Percentiles rank a stretch among this genome's conserved stretches.
Conservation (phyloP, 2,797 vertebrate species). For the Cossypha caffra region DNA sequence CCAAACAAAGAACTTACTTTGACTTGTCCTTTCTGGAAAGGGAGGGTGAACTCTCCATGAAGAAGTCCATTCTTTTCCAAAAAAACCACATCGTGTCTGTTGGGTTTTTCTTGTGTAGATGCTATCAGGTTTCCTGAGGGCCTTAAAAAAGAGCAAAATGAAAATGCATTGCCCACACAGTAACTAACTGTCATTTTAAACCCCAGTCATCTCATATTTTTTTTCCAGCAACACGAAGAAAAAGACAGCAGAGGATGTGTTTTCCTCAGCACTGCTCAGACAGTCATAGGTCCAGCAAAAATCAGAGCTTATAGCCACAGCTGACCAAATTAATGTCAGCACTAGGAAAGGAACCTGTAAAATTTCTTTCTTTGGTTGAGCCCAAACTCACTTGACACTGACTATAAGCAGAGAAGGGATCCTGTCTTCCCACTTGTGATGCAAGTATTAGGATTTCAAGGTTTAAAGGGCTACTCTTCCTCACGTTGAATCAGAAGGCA, state of each 20-base stretch:
- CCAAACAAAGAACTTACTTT: slow-evolving; percentile 75
- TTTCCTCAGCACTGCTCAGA: background rate
- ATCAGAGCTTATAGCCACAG: background rate
- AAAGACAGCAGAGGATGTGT: background rate
- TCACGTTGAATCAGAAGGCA: background rate
- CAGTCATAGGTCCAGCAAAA: background rate
- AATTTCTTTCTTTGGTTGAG: background rate
- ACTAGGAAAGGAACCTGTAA: background rate
- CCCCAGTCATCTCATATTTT: background rate
- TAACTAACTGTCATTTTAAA: background rate
- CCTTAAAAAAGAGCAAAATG: slow-evolving; percentile 69
- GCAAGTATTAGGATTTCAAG: background rate
- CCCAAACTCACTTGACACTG: background rate
- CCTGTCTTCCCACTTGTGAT: background rate
- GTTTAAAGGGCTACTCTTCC: background rate
- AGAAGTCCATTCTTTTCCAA: slow-evolving; percentile 97
- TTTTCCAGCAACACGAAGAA: background rate
- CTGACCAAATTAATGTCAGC: background rate
- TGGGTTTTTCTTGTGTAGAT: slow-evolving; percentile 88
- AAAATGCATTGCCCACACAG: background rate
- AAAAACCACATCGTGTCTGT: slow-evolving; percentile 93
- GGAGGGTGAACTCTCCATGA: slow-evolving; percentile 93
- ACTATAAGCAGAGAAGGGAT: background rate
- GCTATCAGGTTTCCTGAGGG: slow-evolving; percentile 92
- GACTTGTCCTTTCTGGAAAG: slow-evolving; percentile 84